Evolutionary conservation across 1,140 invertebrate species (phyloP).

Genomic region (Drosophila mauritiana): DNA sequence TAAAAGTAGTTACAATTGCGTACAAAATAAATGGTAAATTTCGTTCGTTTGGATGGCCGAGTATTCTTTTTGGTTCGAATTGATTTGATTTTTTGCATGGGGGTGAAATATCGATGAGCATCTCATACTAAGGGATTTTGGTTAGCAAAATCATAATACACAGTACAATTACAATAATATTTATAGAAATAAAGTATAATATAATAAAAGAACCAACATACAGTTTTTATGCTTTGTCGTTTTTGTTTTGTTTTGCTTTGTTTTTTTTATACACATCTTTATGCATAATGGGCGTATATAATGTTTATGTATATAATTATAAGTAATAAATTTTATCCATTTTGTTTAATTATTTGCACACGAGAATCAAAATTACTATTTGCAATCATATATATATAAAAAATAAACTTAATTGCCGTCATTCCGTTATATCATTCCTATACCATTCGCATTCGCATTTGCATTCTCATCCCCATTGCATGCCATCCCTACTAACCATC

Average conservation of each 20-base stretch:
- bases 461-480: conserved; percentile 31
- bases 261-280: conserved; percentile 58
- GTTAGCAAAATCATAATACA: conserved; percentile 66
- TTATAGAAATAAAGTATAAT: conserved; percentile 56
- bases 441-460: conserved; percentile 17
- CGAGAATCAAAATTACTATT: conserved; percentile 83
- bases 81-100: conserved; percentile 40
- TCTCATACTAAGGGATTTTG: conserved; percentile 39
- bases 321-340: conserved; percentile 78
- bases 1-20: conserved; percentile 37
- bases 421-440: conserved; percentile 39
- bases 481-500: conserved; percentile 44
- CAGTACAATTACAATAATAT: conserved; percentile 54
- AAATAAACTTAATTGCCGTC: conserved; percentile 83
- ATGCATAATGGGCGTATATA: conserved; percentile 66
- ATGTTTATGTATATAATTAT: conserved; percentile 77
- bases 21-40: conserved; percentile 51
- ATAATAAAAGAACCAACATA: conserved; percentile 69
- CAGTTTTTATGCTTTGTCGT: conserved; percentile 43
- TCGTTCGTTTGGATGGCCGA: conserved; percentile 58
- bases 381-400: conserved; percentile 83
- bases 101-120: conserved; percentile 53
- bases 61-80: conserved; percentile 79
- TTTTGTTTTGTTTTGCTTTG: conserved; percentile 53
- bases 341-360: conserved; percentile 82